These are phyloP conservation scores for Antheraea yamamai DNA, from an alignment of 2,888 invertebrate genomes.

Conservation along the genomic window DNA sequence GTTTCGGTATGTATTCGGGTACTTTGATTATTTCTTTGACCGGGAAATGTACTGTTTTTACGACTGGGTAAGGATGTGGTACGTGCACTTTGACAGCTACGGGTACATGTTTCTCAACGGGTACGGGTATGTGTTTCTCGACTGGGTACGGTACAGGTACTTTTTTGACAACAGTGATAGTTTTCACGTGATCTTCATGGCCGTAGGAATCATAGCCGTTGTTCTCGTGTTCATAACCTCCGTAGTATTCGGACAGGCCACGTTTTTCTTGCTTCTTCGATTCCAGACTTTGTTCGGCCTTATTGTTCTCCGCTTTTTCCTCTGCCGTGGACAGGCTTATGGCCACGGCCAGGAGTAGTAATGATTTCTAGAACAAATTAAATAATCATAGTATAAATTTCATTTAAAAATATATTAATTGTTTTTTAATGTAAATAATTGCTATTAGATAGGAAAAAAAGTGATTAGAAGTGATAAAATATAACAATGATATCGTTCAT, in stretches of 20 bases:
- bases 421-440: too few species aligned
- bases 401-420: not conserved
- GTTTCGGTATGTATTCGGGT: slow-evolving; percentile 85
- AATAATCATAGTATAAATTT: not conserved
- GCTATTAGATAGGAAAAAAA: too few species aligned
- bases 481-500: not conserved
- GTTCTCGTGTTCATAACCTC: slow-evolving; percentile 57
- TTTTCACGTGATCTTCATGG: slow-evolving; percentile 82
- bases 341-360: slow-evolving; percentile 79
- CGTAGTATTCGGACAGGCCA: slow-evolving; percentile 78
- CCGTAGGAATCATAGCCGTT: slow-evolving; percentile 42
- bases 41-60: slow-evolving; percentile 85
- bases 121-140: slow-evolving; percentile 85
- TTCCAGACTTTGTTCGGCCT: slow-evolving; percentile 73
- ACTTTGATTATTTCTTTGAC: slow-evolving; percentile 86
- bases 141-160: slow-evolving; percentile 88
- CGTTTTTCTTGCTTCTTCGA: slow-evolving; percentile 81
- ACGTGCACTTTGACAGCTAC: slow-evolving; percentile 87
- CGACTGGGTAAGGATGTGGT: slow-evolving; percentile 87
- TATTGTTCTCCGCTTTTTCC: slow-evolving; percentile 75
- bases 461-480: not conserved
- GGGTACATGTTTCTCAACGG: slow-evolving; percentile 85
- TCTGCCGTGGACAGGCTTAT: slow-evolving; percentile 81
- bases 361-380: slow-evolving; percentile 63
- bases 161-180: slow-evolving; percentile 86